These are phyloP conservation scores for Rhyacichthys aspro DNA, from an alignment of 2,797 vertebrate species.

Conservation along the genomic window DNA sequence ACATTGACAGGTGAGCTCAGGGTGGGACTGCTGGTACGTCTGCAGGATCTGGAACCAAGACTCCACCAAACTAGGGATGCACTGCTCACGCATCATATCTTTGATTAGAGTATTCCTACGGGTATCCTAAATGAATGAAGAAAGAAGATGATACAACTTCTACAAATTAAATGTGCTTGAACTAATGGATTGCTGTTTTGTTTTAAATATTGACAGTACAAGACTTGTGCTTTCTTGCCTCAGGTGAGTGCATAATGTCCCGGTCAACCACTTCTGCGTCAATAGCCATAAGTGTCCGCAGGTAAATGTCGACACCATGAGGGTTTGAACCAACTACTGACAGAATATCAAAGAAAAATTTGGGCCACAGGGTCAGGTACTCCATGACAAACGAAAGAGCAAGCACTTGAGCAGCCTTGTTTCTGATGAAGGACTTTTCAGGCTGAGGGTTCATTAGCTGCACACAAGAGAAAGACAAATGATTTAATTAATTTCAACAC, in stretches of 20 bases:
- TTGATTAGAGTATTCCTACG: constrained; percentile 95
- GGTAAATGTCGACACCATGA: constrained; percentile 93
- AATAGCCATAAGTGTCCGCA: constrained; percentile 95
- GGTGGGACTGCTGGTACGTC: constrained; percentile 91
- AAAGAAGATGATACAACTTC: not conserved
- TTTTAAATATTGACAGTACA: too few relatives aligned
- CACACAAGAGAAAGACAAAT: not conserved
- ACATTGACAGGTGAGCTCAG: constrained; percentile 97
- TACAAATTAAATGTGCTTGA: not conserved
- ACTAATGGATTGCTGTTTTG: too few relatives aligned
- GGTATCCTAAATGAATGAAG: constrained; percentile 81
- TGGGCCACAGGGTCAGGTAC: constrained; percentile 95
- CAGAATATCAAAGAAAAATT: constrained; percentile 97
- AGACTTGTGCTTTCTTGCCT: constrained; percentile 75
- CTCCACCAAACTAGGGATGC: constrained; percentile 95
- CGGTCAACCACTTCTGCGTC: constrained; percentile 96
- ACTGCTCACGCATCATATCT: constrained; percentile 95
- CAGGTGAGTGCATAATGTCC: constrained; percentile 90
- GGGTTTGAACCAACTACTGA: constrained; percentile 94
- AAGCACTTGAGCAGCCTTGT: constrained; percentile 97
- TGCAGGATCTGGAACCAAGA: constrained; percentile 99
- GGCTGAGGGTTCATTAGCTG: constrained; percentile 90
- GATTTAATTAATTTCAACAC: too few relatives aligned
- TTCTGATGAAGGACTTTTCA: constrained; percentile 97
- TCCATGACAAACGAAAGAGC: constrained; percentile 94